Evolutionary conservation across 2,113 vertebrate genomes (phyloP).

Genomic region (Eidolon helvum): DNA sequence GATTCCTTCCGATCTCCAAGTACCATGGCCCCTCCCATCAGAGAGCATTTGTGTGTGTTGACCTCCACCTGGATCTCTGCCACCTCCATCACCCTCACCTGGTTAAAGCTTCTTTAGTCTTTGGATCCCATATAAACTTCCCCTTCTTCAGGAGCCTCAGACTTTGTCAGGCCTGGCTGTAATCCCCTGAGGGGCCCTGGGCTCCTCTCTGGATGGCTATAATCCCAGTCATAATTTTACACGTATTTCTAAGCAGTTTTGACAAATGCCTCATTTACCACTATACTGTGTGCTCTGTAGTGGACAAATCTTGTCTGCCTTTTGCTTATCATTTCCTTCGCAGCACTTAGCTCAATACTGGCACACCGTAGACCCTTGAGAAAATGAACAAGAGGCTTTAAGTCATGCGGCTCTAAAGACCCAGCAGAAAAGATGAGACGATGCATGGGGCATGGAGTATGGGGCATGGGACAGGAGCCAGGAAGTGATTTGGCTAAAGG

Average conservation of each 20-base stretch:
- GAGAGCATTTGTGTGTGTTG: fast-evolving
- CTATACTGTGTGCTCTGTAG: fast-evolving
- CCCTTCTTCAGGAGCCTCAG: background rate
- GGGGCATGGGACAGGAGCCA: background rate
- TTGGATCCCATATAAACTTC: background rate
- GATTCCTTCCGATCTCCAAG: background rate
- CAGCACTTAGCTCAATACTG: background rate
- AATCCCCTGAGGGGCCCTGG: fast-evolving
- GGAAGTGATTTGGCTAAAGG: background rate
- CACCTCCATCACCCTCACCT: background rate
- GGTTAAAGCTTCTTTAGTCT: background rate
- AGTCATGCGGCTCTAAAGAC: background rate
- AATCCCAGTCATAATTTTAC: background rate
- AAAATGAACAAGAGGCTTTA: background rate
- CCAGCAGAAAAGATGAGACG: background rate
- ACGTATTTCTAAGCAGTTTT: background rate
- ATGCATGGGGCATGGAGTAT: fast-evolving
- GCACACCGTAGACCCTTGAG: fast-evolving
- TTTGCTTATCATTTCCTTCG: background rate
- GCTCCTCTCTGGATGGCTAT: fast-evolving
- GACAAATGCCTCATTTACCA: background rate
- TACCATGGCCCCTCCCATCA: fast-evolving
- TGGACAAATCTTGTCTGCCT: background rate
- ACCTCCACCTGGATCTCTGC: no score
- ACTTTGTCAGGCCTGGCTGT: fast-evolving